Evolutionary conservation across 1,140 invertebrate species (phyloP), one percentile per base, ranked within the genome.

Genomic region (Lethocerus indicus): DNA sequence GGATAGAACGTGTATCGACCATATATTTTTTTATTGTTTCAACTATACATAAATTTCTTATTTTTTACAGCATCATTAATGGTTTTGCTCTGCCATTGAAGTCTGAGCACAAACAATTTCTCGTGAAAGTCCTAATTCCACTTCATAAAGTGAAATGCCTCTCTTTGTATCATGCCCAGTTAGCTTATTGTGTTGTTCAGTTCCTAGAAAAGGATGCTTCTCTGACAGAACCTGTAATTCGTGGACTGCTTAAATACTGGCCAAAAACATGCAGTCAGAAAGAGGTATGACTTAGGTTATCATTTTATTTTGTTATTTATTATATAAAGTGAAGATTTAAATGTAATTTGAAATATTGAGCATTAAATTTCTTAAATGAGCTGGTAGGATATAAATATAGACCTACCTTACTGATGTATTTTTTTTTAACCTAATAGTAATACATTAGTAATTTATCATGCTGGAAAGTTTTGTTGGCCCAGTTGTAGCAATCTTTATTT

Each of bases 171-270:
- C 76, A 98, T 79, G 81, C 95, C 75, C 91, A 98, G 77, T 75
- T 98, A 63, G 90, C 93, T 60, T 98, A 98, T 72, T 99, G 95
- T 75, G 92, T 98, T 64, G 94, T 98, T 58, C 95, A 99, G 73
- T 99, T 99, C 76, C 72, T 99, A 53, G 94, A 98, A 72, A 99
- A 99, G 68, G 95, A 98, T 73, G 79, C 92, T 57, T 84, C 82
- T 57, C 75, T 98, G 60, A 98, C 93, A 54, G 91, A 97, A 71
- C 87, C 87, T 53, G 93, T 98, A 47, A 83, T 98, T 60, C 81
- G 86, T 63, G 89, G 91, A 57, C 76, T 98, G 60, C 77, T 98
- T 58, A 98, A 97, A 69, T 96, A 92, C 73, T 98, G 94, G 94
- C 94, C 94, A 62, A 98, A 97, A 72, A 95, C 91, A 45, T 95